Percentiles rank a stretch among this genome's conserved stretches.
Evolutionary conservation across 2,888 invertebrate genomes (phyloP).

Genomic region (Druceiella hillmani): DNA sequence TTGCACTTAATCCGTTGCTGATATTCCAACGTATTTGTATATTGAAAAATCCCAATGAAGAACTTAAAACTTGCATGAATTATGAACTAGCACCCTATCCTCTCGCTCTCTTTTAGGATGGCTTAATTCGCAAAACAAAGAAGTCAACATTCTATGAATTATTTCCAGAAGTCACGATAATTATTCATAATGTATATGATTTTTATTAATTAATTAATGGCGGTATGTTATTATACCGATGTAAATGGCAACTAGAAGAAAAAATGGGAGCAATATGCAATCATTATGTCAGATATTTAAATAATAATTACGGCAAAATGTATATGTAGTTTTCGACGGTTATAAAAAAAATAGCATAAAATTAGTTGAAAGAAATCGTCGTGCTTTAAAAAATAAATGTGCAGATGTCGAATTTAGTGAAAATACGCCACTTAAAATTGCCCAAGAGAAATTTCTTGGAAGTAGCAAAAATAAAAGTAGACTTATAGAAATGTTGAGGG

Average conservation of each 20-base stretch:
- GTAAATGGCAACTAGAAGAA: slow-evolving; percentile 19
- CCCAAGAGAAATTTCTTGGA: slow-evolving; percentile 16
- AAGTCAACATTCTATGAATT: slow-evolving; percentile 15
- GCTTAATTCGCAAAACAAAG: slow-evolving; percentile 13
- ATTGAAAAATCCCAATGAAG: slow-evolving; percentile 11
- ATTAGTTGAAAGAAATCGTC: slow-evolving; percentile 13
- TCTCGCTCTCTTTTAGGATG: too few relatives aligned
- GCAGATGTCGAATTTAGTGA: slow-evolving; percentile 13
- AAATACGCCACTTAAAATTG: slow-evolving; percentile 16
- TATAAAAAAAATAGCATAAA: slow-evolving; percentile 15
- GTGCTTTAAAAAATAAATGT: slow-evolving; percentile 11
- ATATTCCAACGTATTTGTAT: slow-evolving; percentile 17
- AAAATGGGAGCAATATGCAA: slow-evolving; percentile 13
- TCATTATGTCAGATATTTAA: slow-evolving; percentile 14
- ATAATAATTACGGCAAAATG: slow-evolving; percentile 14
- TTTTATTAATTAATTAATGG: slow-evolving; percentile 15
- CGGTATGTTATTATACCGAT: slow-evolving; percentile 14
- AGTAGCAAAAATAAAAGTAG: slow-evolving; percentile 17
- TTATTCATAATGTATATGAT: slow-evolving; percentile 11
- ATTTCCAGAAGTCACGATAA: slow-evolving; percentile 17
- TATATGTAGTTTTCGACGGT: slow-evolving; percentile 13
- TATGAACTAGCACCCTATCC: slow-evolving; percentile 17
- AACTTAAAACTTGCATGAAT: slow-evolving; percentile 12
- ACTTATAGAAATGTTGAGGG: slow-evolving; percentile 17
- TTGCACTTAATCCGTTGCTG: slow-evolving; percentile 14